Percentiles rank a stretch among this genome's conserved stretches.
Conservation (phyloP, 2,797 vertebrate species). For the Anguilla megastoma region DNA sequence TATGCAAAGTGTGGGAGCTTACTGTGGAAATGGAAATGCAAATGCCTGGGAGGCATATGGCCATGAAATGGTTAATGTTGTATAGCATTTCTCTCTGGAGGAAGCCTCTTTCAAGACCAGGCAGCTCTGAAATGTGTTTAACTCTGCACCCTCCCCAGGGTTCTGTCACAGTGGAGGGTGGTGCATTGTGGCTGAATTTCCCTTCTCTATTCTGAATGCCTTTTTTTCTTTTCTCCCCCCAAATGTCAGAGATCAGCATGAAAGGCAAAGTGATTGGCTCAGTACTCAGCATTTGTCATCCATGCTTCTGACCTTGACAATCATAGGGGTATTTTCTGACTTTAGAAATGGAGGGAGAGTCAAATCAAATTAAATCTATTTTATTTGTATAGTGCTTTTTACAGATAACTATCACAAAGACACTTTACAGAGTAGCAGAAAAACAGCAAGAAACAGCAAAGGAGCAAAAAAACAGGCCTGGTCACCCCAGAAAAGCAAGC, state of each 20-base stretch:
- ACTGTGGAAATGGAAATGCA: not conserved
- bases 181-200: slow-evolving; percentile 2
- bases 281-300: not conserved
- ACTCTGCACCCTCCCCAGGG: not conserved
- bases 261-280: slow-evolving; percentile 9
- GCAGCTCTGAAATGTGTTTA: slow-evolving; percentile 1
- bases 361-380: too few species aligned
- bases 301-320: slow-evolving; percentile 5
- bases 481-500: too few species aligned
- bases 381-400: too few species aligned
- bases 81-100: not conserved
- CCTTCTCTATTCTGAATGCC: not conserved
- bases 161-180: not conserved
- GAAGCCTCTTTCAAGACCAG: not conserved
- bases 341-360: not conserved
- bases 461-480: too few species aligned
- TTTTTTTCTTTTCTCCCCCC: not conserved
- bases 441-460: too few species aligned
- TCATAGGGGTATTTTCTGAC: not conserved
- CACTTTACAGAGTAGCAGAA: too few species aligned
- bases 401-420: too few species aligned
- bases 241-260: slow-evolving; percentile 10
- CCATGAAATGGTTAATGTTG: not conserved
- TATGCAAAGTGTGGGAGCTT: not conserved
- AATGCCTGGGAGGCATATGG: not conserved